Evolutionary conservation across 2,797 vertebrate genomes (phyloP).

Genomic region (Premnoplex brunnescens): DNA sequence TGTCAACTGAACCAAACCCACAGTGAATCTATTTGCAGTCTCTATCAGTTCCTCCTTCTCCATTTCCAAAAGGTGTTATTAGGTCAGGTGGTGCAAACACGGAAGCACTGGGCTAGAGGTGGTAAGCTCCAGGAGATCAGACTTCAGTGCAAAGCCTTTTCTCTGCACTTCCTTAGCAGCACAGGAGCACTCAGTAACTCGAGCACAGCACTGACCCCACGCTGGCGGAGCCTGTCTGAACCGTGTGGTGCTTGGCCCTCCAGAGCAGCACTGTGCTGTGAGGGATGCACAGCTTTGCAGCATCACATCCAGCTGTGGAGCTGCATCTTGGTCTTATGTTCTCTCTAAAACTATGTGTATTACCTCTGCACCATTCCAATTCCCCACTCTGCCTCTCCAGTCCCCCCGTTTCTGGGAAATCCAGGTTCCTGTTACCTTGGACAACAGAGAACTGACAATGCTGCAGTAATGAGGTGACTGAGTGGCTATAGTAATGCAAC

Average conservation of each 20-base stretch:
- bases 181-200: background rate
- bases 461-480: background rate
- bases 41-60: background rate
- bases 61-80: background rate
- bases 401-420: background rate
- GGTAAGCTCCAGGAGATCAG: background rate
- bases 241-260: background rate
- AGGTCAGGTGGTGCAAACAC: background rate
- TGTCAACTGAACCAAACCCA: background rate
- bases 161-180: background rate
- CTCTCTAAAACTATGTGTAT: background rate
- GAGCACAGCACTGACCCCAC: background rate
- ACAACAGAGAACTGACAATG: background rate
- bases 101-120: background rate
- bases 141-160: background rate
- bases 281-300: background rate
- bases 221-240: background rate
- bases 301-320: background rate
- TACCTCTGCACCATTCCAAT: background rate
- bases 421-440: background rate
- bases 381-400: background rate
- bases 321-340: background rate
- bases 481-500: background rate
- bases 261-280: background rate
- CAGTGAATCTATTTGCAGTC: background rate